Base-by-base conservation (phyloP, 2,797 vertebrate genomes). In the Rachycentron canadum region DNA sequence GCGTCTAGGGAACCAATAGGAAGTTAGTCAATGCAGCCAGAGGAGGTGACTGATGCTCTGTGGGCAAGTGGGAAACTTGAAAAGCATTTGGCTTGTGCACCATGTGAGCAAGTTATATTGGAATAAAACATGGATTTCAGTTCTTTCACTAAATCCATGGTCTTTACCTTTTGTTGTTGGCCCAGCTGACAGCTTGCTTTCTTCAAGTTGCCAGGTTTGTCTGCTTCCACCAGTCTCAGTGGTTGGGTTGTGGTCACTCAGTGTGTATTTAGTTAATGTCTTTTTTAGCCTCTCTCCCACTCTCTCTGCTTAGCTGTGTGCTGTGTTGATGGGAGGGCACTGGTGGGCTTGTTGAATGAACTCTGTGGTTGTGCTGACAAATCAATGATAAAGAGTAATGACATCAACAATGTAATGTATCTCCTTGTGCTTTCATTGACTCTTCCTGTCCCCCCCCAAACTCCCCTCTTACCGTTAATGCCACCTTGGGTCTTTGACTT, bases 331-430 rank as follows among this genome's bases (percentile, higher is more conserved):
- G 69, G 73, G 84, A 83, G 85, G 83, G 56, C 84, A 72, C 67
- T 85, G 71, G 84, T 76, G 84, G 83, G 87, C 81, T 81, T 83
- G 79, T 82, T 89, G 89, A 90, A 91, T 91, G 88, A 92, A 93
- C 89, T 91, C 83, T 86, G 89, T 82, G 88, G 88, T 88, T 77
- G 83, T 78, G 86, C 85, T 91, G 91, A 92, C 91, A 93, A 91
- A 93, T 93, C 89, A 92, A 91, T 94, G 89, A 90, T 93, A 90
- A 91, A 92, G 91, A 92, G 83, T 90, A 91, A 91, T 90, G 92
- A 91, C 87, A 91, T 92, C 87, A 90, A 76, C 88, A 83, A 66
- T 70, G 80, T 91, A 89, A 92, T 92, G 87, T 72, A 80, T 87
- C 91, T 90, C 77, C 74, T 69, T 41, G 75, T 79, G 70, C 81